phyloP scores from a whole-genome alignment of 2,888 invertebrate genomes.

The Drosophila meridionalis region DNA sequence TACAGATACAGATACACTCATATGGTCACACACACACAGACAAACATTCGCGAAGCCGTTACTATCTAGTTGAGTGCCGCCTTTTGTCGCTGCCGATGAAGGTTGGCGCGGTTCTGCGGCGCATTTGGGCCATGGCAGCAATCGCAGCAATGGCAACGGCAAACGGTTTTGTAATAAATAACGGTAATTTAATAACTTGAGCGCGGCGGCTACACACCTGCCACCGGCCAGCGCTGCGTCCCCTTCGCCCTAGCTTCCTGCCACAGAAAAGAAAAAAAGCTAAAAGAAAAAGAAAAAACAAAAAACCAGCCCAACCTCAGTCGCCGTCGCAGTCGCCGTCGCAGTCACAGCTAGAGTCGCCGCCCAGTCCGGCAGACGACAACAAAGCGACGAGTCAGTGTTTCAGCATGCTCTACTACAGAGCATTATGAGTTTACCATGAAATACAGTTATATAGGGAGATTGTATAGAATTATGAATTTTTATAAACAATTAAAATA shows the following conservation, averaged over 20 bases:
- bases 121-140: constrained; percentile 75
- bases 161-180: constrained; percentile 80
- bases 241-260: constrained; percentile 19
- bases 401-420: constrained; percentile 21
- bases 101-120: constrained; percentile 60
- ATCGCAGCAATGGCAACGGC: constrained; percentile 46
- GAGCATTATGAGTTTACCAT: neutral
- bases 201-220: constrained; percentile 70
- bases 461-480: neutral
- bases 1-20: constrained; percentile 3
- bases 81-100: constrained; percentile 48
- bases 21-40: constrained; percentile 7
- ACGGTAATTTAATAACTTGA: constrained; percentile 78
- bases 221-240: constrained; percentile 27
- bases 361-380: constrained; percentile 44
- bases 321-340: constrained; percentile 16
- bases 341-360: neutral
- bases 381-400: constrained; percentile 56
- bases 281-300: neutral
- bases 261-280: constrained; percentile 13
- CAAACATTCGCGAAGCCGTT: constrained; percentile 20
- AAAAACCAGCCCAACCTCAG: constrained; percentile 28
- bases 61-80: constrained; percentile 31
- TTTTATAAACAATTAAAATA: neutral
- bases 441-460: neutral